Conservation (phyloP, 64 coral and sea anemone species). For the Montipora foliosa region DNA sequence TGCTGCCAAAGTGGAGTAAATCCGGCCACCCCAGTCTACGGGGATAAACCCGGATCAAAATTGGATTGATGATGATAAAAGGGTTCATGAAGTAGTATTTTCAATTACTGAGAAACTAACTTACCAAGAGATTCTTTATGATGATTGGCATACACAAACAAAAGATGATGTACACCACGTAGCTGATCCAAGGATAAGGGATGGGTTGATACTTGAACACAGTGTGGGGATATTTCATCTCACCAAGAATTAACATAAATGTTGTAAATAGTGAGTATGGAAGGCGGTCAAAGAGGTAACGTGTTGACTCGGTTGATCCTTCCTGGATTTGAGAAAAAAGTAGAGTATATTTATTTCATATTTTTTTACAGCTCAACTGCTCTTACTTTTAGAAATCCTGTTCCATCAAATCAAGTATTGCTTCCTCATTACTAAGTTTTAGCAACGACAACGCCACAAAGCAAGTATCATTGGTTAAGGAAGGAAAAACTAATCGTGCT, state of each 20-base stretch:
- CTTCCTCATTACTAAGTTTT: too few relatives aligned
- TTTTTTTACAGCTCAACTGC: not conserved
- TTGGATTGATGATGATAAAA: too few relatives aligned
- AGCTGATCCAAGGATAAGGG: constrained; percentile 78
- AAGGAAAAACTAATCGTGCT: too few relatives aligned
- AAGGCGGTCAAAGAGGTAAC: constrained; percentile 70
- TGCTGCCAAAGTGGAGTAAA: too few relatives aligned
- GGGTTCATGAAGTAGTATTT: too few relatives aligned
- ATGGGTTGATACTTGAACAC: constrained; percentile 91
- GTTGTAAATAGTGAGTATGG: constrained; percentile 91
- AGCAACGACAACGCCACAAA: too few relatives aligned
- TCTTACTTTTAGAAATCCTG: too few relatives aligned
- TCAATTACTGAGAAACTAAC: not conserved
- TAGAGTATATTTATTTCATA: too few relatives aligned
- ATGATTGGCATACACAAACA: constrained; percentile 94
- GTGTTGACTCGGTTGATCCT: not conserved
- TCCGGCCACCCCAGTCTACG: too few relatives aligned
- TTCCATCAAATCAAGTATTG: too few relatives aligned
- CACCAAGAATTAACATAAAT: constrained; percentile 92
- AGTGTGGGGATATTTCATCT: constrained; percentile 95
- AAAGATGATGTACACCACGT: constrained; percentile 88
- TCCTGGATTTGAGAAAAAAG: not conserved
- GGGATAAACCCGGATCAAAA: too few relatives aligned
- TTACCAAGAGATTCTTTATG: constrained; percentile 91
- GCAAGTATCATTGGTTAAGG: too few relatives aligned